A percentile compares a stretch with the other conserved stretches of the same genome.
These are phyloP conservation scores for Castor canadensis DNA, from an alignment of 2,113 vertebrate species.

Conservation along the genomic window DNA sequence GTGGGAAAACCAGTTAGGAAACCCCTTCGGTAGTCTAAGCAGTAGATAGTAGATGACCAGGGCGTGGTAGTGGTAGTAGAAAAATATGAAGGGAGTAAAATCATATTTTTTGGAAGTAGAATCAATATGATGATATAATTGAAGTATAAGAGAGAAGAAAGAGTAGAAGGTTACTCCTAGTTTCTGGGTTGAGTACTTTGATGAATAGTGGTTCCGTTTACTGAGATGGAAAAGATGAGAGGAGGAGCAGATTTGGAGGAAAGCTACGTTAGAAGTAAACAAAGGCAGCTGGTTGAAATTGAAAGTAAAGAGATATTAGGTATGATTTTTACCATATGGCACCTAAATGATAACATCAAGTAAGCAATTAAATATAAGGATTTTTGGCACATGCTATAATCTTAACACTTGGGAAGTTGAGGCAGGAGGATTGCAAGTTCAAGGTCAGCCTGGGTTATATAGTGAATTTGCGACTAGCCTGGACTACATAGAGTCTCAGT, in stretches of 20 bases:
- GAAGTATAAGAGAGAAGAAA: background rate
- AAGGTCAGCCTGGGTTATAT: background rate
- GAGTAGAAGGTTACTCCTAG: background rate
- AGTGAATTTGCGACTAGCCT: background rate
- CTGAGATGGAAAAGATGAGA: background rate
- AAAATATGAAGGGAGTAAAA: background rate
- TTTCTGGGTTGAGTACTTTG: slow-evolving; percentile 12
- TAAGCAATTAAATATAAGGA: slow-evolving; percentile 28
- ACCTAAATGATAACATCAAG: background rate
- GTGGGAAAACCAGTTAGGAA: background rate
- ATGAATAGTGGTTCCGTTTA: background rate
- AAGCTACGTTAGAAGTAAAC: background rate
- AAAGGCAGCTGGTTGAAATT: background rate
- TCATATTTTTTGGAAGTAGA: slow-evolving; percentile 1
- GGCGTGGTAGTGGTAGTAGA: background rate
- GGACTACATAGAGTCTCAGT: no score
- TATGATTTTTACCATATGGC: background rate
- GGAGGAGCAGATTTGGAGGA: background rate
- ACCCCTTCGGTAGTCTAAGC: background rate
- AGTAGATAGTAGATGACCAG: background rate
- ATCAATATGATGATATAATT: background rate
- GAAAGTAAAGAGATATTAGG: background rate
- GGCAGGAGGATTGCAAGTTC: background rate
- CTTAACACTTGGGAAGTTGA: background rate
- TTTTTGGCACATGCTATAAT: background rate